Percentiles rank a stretch among this genome's conserved stretches.
Evolutionary conservation across 2,888 invertebrate genomes (phyloP).

Genomic region (Rhingia rostrata): DNA sequence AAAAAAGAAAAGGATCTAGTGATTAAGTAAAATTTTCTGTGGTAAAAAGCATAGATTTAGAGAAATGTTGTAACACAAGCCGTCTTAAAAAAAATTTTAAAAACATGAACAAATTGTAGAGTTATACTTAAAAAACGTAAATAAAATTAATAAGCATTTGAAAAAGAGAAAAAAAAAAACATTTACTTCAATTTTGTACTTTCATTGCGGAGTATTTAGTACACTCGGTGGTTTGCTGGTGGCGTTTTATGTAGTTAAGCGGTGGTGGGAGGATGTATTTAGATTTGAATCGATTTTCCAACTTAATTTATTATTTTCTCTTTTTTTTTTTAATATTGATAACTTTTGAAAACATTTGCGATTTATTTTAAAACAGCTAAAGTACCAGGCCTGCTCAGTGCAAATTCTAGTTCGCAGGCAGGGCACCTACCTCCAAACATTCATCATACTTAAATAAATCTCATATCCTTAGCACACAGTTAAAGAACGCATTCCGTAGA

Average conservation of each 20-base stretch:
- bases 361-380: too few relatives aligned
- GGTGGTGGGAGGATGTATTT: neutral
- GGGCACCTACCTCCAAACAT: too few relatives aligned
- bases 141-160: constrained; percentile 4
- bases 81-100: constrained; percentile 59
- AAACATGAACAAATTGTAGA: constrained; percentile 26
- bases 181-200: constrained; percentile 22
- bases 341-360: too few relatives aligned
- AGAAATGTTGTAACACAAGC: constrained; percentile 73
- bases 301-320: too few relatives aligned
- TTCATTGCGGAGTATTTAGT: constrained; percentile 19
- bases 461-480: too few relatives aligned
- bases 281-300: neutral
- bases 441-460: too few relatives aligned
- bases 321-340: too few relatives aligned
- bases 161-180: constrained; percentile 1
- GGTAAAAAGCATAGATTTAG: constrained; percentile 70
- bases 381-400: too few relatives aligned
- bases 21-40: constrained; percentile 74
- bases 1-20: constrained; percentile 54
- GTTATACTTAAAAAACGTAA: constrained; percentile 18
- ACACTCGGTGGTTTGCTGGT: constrained; percentile 27
- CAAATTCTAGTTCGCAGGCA: too few relatives aligned
- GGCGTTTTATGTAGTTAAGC: neutral
- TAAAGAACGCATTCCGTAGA: too few relatives aligned